Evolutionary conservation across 1,140 invertebrate species (phyloP).

Genomic region (Cherax destructor): DNA sequence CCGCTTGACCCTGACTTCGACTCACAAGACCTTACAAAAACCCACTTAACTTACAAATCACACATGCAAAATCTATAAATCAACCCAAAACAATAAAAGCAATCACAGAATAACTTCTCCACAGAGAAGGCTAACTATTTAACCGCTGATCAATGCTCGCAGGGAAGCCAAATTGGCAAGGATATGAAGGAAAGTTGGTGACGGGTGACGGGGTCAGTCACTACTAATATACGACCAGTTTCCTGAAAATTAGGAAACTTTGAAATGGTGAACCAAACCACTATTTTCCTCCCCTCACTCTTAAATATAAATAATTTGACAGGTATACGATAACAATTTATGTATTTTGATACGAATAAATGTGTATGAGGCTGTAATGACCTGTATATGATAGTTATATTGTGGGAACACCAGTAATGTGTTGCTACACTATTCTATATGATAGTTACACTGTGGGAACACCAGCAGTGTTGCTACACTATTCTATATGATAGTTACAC

Average conservation of each 20-base stretch:
- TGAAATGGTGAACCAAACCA: constrained; percentile 41
- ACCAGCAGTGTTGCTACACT: no score
- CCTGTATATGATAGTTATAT: no score
- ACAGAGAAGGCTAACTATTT: no score
- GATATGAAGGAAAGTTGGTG: constrained; percentile 1
- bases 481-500: no score
- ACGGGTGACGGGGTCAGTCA: constrained; percentile 50
- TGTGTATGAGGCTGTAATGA: no score
- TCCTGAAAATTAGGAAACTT: constrained; percentile 57
- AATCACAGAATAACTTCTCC: no score
- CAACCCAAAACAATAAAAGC: no score
- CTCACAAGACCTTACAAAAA: background rate
- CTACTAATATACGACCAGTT: constrained; percentile 56
- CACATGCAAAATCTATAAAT: no score
- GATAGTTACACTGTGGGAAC: no score
- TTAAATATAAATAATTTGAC: constrained; percentile 40
- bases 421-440: no score
- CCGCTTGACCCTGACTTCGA: background rate
- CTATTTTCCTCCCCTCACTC: background rate
- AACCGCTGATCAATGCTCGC: background rate
- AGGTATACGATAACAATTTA: background rate
- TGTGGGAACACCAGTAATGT: no score
- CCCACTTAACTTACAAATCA: no score
- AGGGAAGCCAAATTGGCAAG: background rate
- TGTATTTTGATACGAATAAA: background rate